phyloP scores from a whole-genome alignment of 1,140 invertebrate species.

The Pectinophora gossypiella region DNA sequence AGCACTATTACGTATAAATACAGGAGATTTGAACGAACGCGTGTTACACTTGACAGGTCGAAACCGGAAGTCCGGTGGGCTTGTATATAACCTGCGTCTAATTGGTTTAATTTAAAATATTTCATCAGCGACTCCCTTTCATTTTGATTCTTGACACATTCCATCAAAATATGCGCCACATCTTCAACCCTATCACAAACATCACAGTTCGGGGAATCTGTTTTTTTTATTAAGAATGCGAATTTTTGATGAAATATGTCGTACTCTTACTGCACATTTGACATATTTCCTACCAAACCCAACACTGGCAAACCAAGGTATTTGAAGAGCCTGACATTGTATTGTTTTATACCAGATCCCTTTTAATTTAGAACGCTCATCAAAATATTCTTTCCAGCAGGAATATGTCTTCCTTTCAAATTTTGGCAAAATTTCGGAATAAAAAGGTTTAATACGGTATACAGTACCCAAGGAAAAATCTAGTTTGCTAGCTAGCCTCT shows the following conservation, averaged over 20 bases:
- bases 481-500: slow-evolving; percentile 6
- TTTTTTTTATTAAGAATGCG: neutral
- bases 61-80: no score
- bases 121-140: neutral
- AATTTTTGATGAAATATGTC: slow-evolving; percentile 4
- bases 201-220: neutral
- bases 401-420: neutral
- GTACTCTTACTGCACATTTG: neutral
- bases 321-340: neutral
- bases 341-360: slow-evolving; percentile 3
- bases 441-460: neutral
- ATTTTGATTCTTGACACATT: neutral
- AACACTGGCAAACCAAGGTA: neutral
- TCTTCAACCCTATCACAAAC: neutral
- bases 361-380: slow-evolving; percentile 1
- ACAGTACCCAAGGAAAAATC: neutral
- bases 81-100: neutral
- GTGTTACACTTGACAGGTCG: no score
- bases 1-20: no score
- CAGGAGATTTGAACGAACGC: no score
- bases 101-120: neutral
- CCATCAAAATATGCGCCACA: neutral
- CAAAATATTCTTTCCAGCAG: slow-evolving; percentile 8
- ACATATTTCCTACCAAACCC: neutral
- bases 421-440: neutral